These are phyloP conservation scores for Kryptopterus vitreolus DNA, from an alignment of 2,797 vertebrate species.

Conservation along the genomic window DNA sequence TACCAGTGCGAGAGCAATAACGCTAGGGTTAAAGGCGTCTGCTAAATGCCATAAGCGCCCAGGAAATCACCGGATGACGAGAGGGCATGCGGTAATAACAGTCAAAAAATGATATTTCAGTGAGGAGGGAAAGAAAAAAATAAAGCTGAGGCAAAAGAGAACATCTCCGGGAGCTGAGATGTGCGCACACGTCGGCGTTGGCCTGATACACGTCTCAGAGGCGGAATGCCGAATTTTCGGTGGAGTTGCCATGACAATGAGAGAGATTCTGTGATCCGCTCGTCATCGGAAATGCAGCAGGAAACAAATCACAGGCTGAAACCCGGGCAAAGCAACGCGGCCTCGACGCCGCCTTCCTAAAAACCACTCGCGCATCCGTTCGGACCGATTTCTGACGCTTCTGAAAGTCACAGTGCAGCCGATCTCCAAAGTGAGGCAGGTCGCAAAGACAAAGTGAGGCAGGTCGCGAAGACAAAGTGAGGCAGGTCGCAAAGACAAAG, in stretches of 20 bases:
- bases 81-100: too few species aligned
- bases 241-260: constrained; percentile 48
- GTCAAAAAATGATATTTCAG: background rate
- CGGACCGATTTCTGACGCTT: background rate
- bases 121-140: too few species aligned
- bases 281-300: constrained; percentile 20
- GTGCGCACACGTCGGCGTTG: background rate
- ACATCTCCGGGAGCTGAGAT: too few species aligned
- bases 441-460: too few species aligned
- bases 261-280: background rate
- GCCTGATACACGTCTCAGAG: constrained; percentile 6
- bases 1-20: too few species aligned
- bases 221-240: constrained; percentile 22
- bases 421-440: background rate
- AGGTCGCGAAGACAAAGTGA: too few species aligned
- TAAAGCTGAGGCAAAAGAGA: background rate
- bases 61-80: too few species aligned
- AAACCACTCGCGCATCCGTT: background rate
- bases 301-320: constrained; percentile 6
- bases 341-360: background rate
- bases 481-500: too few species aligned
- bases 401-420: background rate
- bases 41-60: too few species aligned
- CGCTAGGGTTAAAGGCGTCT: too few species aligned
- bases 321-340: constrained; percentile 6